Percentiles rank a stretch among this genome's conserved stretches.
Conservation (phyloP, 2,113 vertebrate species). For the Benitochromis conjunctus region DNA sequence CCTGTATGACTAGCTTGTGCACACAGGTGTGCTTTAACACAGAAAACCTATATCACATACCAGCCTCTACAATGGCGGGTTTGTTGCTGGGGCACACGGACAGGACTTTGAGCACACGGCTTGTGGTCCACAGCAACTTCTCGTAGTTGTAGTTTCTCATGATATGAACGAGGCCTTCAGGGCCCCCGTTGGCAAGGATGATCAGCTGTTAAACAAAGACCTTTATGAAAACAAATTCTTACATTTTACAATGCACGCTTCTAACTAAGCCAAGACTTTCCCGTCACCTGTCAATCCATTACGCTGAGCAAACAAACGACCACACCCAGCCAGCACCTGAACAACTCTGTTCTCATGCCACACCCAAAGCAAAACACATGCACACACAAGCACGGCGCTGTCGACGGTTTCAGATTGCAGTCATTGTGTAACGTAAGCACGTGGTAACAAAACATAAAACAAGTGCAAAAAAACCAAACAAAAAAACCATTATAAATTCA, state of each 20-base stretch:
- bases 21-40: slow-evolving; percentile 6
- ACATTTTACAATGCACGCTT: background rate
- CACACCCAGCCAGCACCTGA: slow-evolving; percentile 26
- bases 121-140: slow-evolving; percentile 97
- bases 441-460: background rate
- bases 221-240: background rate
- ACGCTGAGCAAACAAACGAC: background rate
- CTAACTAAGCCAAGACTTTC: background rate
- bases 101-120: slow-evolving; percentile 94
- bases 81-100: slow-evolving; percentile 98
- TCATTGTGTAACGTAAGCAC: accelerated
- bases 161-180: slow-evolving; percentile 92
- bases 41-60: slow-evolving; percentile 73
- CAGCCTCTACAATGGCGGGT: slow-evolving; percentile 92
- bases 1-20: background rate
- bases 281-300: background rate
- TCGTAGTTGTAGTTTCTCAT: slow-evolving; percentile 93
- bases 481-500: background rate
- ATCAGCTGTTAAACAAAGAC: slow-evolving; percentile 78
- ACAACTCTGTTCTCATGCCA: slow-evolving; percentile 32
- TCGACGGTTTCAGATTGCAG: background rate
- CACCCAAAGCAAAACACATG: slow-evolving; percentile 35
- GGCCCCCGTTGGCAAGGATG: slow-evolving; percentile 90
- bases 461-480: background rate
- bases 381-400: background rate